Percentiles rank a stretch among this genome's conserved stretches.
phyloP scores from a whole-genome alignment of 2,113 vertebrate genomes.

The Gobius niger region DNA sequence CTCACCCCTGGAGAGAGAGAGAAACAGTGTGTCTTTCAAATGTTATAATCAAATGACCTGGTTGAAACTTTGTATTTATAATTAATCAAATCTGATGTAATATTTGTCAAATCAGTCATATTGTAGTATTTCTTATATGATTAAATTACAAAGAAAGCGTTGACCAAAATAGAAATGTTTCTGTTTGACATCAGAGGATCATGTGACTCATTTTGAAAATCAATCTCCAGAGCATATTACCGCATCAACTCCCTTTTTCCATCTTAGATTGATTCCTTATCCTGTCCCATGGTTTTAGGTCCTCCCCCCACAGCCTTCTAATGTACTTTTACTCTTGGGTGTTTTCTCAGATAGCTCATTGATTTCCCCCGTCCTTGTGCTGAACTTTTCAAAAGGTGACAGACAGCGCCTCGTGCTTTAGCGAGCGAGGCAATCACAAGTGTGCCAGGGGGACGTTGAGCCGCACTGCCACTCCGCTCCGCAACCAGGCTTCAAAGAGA shows the following conservation, averaged over 20 bases:
- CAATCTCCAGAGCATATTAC: conserved; percentile 53
- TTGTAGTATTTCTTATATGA: too few relatives aligned
- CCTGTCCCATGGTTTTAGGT: conserved; percentile 38
- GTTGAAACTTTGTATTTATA: too few relatives aligned
- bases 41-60: too few relatives aligned
- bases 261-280: conserved; percentile 64
- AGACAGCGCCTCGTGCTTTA: conserved; percentile 54
- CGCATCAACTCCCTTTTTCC: conserved; percentile 58
- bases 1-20: conserved; percentile 85
- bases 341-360: conserved; percentile 60
- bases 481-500: conserved; percentile 50
- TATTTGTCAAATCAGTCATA: too few relatives aligned
- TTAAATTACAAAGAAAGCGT: too few relatives aligned
- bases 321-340: conserved; percentile 26
- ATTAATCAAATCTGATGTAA: too few relatives aligned
- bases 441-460: conserved; percentile 38
- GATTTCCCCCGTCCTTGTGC: conserved; percentile 70
- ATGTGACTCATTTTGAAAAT: conserved; percentile 62
- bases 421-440: conserved; percentile 48
- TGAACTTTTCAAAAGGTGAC: conserved; percentile 70
- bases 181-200: conserved; percentile 36
- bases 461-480: conserved; percentile 36
- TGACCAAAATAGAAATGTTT: conserved; percentile 20
- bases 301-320: conserved; percentile 2
- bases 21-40: background rate